phyloP scores from a whole-genome alignment of 2,113 vertebrate genomes.

The Chamaetylas fuelleborni region DNA sequence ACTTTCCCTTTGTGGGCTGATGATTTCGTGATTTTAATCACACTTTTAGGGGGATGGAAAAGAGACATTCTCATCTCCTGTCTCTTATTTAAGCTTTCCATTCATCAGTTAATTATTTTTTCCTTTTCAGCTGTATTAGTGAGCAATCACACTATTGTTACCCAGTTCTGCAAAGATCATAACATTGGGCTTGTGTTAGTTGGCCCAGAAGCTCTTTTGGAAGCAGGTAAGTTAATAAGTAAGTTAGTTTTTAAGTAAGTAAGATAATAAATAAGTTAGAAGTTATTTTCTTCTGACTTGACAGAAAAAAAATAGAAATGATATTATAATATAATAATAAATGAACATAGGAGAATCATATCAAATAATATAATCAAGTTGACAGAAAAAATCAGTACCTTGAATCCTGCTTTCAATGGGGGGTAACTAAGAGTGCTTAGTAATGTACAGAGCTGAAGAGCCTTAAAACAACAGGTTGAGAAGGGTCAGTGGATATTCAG shows the following conservation, averaged over 20 bases:
- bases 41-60: background rate
- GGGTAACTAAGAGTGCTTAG: background rate
- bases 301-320: background rate
- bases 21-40: background rate
- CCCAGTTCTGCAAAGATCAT: constrained; percentile 86
- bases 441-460: background rate
- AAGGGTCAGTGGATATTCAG: background rate
- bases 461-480: background rate
- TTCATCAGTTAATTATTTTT: background rate
- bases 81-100: background rate
- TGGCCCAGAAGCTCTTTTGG: constrained; percentile 82
- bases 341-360: background rate
- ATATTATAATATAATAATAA: background rate
- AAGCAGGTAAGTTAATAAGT: constrained; percentile 70
- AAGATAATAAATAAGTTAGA: too few species aligned
- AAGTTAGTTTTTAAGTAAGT: too few species aligned
- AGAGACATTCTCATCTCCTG: background rate
- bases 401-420: background rate
- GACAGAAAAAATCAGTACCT: background rate
- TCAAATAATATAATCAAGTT: background rate
- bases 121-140: constrained; percentile 77
- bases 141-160: constrained; percentile 82
- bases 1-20: background rate
- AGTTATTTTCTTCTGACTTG: too few species aligned
- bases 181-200: constrained; percentile 83